A percentile compares a stretch with the other conserved stretches of the same genome.
phyloP scores from a whole-genome alignment of 2,797 vertebrate genomes.

The Podarcis lilfordi region DNA sequence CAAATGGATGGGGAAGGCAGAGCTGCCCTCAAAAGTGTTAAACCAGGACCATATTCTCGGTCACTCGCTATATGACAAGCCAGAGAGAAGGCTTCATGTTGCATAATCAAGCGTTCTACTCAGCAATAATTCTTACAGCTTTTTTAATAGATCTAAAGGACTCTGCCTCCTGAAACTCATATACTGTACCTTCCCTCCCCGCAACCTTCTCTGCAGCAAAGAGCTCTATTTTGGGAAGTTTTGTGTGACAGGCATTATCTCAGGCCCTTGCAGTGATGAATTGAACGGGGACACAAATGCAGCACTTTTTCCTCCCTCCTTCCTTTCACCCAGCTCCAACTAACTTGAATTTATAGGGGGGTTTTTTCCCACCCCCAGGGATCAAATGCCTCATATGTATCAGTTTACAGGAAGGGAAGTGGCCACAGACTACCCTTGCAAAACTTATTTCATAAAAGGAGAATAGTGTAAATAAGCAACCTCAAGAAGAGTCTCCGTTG shows the following conservation, averaged over 20 bases:
- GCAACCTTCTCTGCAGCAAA: background rate
- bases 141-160: conserved; percentile 30
- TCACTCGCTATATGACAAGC: background rate
- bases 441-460: background rate
- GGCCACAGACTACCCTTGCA: background rate
- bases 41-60: background rate
- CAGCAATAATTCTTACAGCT: conserved; percentile 15
- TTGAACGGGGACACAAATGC: background rate
- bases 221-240: conserved; percentile 19
- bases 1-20: too few relatives aligned
- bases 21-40: background rate
- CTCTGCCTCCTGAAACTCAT: conserved; percentile 19
- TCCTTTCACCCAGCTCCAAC: background rate
- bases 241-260: conserved; percentile 19
- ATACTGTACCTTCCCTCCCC: background rate
- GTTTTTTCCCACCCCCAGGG: background rate
- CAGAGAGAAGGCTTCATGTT: background rate
- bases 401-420: background rate
- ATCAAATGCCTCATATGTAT: background rate
- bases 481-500: background rate
- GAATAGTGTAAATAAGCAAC: background rate
- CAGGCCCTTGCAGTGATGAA: background rate
- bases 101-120: background rate
- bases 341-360: background rate
- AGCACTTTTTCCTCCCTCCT: background rate